Percentiles rank a stretch among this genome's conserved stretches.
Evolutionary conservation across 2,888 invertebrate genomes (phyloP).

Genomic region (Neoitamus cyanurus): DNA sequence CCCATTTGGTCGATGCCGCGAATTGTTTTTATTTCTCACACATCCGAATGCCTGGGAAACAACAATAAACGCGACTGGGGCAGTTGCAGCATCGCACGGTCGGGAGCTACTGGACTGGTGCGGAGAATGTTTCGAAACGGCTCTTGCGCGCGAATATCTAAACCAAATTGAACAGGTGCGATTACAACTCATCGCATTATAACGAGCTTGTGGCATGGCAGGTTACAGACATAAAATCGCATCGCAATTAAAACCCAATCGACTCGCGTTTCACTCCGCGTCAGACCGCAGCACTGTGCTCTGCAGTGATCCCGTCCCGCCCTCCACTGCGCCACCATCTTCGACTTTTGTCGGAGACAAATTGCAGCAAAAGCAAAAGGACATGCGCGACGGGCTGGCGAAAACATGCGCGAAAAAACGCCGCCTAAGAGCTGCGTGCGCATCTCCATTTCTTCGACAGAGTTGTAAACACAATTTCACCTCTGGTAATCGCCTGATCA

Average conservation of each 20-base stretch:
- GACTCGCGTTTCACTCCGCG: constrained; percentile 23
- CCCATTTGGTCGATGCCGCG: not conserved
- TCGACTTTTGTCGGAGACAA: constrained; percentile 1
- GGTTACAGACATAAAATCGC: constrained; percentile 38
- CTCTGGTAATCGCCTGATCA: constrained; percentile 40
- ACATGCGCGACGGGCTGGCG: not conserved
- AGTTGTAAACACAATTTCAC: constrained; percentile 39
- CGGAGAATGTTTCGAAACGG: constrained; percentile 8
- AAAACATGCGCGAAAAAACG: not conserved
- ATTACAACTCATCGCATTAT: constrained; percentile 43
- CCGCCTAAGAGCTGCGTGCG: constrained; percentile 25
- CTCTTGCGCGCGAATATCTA: constrained; percentile 20
- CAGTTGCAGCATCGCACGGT: not conserved
- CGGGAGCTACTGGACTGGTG: not conserved
- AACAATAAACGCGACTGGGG: not conserved
- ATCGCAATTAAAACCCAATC: constrained; percentile 44
- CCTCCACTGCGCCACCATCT: not conserved
- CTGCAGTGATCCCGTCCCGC: not conserved
- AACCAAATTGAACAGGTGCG: constrained; percentile 32
- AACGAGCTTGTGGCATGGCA: constrained; percentile 35
- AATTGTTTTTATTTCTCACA: not conserved
- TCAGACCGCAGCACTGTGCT: not conserved
- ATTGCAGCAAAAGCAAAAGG: constrained; percentile 8
- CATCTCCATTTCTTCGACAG: constrained; percentile 37
- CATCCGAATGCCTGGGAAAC: not conserved